Percentiles rank a stretch among this genome's conserved stretches.
These are phyloP conservation scores for Loripinus fragilis DNA, from an alignment of 2,888 invertebrate genomes.

Conservation along the genomic window DNA sequence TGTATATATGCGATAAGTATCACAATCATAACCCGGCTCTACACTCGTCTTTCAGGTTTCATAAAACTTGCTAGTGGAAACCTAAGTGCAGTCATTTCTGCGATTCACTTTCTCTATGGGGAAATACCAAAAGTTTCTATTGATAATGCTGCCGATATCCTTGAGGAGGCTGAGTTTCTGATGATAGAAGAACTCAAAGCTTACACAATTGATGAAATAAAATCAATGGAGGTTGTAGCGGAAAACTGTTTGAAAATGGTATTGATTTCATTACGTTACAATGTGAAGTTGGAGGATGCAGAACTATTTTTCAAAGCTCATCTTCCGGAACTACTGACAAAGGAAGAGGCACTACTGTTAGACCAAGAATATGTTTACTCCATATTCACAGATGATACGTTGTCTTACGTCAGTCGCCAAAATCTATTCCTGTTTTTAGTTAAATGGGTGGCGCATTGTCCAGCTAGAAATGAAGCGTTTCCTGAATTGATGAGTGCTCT, in stretches of 20 bases:
- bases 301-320: neutral
- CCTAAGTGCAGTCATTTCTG: too few relatives aligned
- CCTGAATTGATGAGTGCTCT: neutral
- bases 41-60: constrained; percentile 33
- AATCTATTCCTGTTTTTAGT: neutral
- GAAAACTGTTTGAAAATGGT: neutral
- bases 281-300: neutral
- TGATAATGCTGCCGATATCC: constrained; percentile 24
- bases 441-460: neutral
- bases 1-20: too few relatives aligned
- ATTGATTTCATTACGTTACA: neutral
- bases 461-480: neutral
- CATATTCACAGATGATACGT: neutral
- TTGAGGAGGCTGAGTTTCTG: constrained; percentile 43
- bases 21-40: too few relatives aligned
- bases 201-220: neutral
- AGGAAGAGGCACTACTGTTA: neutral
- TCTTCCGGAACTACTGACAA: neutral
- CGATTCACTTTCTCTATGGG: constrained; percentile 40
- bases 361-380: neutral
- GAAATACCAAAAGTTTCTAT: constrained; percentile 33
- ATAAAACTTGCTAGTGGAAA: constrained; percentile 27
- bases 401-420: neutral
- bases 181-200: constrained; percentile 42
- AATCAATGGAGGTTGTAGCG: neutral